Base-by-base conservation (phyloP, 2,888 invertebrate species). In the Anoplius nigerrimus region DNA sequence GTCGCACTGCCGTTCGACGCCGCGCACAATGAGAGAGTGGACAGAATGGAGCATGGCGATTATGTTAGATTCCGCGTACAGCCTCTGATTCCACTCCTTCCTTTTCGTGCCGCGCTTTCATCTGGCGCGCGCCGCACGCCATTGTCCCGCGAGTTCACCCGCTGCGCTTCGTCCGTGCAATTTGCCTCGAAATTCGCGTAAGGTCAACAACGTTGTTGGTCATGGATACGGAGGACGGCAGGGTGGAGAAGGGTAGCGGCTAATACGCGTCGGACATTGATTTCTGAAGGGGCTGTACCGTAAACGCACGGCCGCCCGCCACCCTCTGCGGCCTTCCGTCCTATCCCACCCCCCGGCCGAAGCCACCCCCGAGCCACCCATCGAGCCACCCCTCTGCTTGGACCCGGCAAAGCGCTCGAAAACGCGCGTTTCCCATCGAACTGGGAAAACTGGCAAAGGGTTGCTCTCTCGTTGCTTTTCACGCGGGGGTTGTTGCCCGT, bases 381-480 rank as follows among this genome's bases (percentile, higher is more conserved):
- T 6, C 34, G 34, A 34, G 11, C 34, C 34, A 34, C 34, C 34
- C 34, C 34, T n/a, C 34, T 34, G 11, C 34, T 34, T 34, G 48
- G 62, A 58, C 68, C 69, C 64, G 63, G 73, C 67, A 75, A 66
- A 75, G 71, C 66, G 75, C 71, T 69, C 79, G 81, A 82, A 79
- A 81, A 77, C 78, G 79, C 81, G 79, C 65, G 69, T 74, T 71
- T 82, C 75, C 78, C 78, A 80, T 82, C 81, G 77, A 82, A 80
- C 78, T 75, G 75, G 82, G 80, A 83, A 78, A 82, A 76, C 78
- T 74, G 71, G 80, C 79, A 81, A 83, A 83, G 82, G 83, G 80
- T 82, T 79, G 81, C 72, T 75, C 34, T 34, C 51, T 67, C 68
- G 76, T 71, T 74, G 80, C 78, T 74, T 80, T 82, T 82, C 78